Conservation (phyloP, 2,888 invertebrate genomes). For the Bombyx huttoni region DNA sequence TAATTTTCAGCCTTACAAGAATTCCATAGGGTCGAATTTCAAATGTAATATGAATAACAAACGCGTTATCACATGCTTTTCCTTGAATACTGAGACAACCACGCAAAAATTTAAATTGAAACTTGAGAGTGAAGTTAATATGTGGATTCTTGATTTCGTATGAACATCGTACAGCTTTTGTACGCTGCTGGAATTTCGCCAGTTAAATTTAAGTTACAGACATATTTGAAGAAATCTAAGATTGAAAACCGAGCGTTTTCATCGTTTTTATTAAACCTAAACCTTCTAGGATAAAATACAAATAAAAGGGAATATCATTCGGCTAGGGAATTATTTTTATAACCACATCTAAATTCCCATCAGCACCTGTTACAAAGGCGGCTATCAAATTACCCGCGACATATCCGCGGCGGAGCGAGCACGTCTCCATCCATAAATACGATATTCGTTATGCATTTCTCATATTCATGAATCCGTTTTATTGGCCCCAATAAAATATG, state of each 20-base stretch:
- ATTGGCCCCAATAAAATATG: constrained; percentile 74
- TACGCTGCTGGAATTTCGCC: neutral
- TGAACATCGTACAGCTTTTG: neutral
- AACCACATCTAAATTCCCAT: constrained; percentile 65
- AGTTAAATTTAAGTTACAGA: neutral
- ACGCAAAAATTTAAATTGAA: constrained; percentile 61
- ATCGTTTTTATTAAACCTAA: neutral
- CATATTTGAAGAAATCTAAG: neutral
- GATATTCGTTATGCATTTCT: constrained; percentile 73
- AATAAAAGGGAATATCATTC: constrained; percentile 39
- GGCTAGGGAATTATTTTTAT: constrained; percentile 34
- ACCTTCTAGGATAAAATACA: constrained; percentile 16
- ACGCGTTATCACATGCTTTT: constrained; percentile 43
- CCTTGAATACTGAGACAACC: constrained; percentile 55
- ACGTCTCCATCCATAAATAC: constrained; percentile 69
- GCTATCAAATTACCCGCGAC: constrained; percentile 71
- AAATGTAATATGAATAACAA: constrained; percentile 33
- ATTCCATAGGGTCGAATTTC: constrained; percentile 31
- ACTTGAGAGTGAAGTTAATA: constrained; percentile 28
- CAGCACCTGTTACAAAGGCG: constrained; percentile 71
- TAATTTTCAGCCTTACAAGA: constrained; percentile 29
- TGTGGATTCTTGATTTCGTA: neutral
- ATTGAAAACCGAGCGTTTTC: neutral
- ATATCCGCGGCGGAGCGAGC: constrained; percentile 52
- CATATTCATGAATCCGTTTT: constrained; percentile 74